Base-by-base conservation (phyloP, 2,797 vertebrate genomes). In the Macroramphosus scolopax region DNA sequence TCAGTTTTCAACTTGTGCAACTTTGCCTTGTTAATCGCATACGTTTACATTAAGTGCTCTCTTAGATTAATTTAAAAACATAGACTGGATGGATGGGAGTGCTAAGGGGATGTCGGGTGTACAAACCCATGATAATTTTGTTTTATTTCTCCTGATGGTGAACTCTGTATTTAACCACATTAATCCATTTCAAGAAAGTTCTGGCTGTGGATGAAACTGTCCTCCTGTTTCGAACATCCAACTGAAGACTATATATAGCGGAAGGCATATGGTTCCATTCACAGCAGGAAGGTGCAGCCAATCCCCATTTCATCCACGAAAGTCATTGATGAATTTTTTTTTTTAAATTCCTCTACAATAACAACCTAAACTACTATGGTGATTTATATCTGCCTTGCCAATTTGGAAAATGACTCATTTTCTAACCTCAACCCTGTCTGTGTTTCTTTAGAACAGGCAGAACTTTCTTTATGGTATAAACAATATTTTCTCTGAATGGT, bases 401-500 rank as follows among this genome's bases (percentile, higher is more conserved):
- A 67, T 81, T 63, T 50, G 51, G 51, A 71, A 68, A 66, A 46
- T 47, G 0, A 14, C 34, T 57, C 34, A n/a, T 14, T 50, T 16
- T 60, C 51, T 20, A 33, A 39, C 18, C 51, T 63, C 39, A 37
- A 47, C 37, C 30, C 38, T 45, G 55, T 8, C 62, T 42, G 32
- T 14, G 42, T 47, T 51, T 50, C 24, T 51, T 52, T 57, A 16
- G 53, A 57, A 17, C 9, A 35, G 26, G 17, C 17, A 18, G 16
- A 32, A 30, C 2, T 28, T 24, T 64, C 65, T 59, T 61, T 50
- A 36, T 63, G 30, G 56, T 52, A 68, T 71, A 69, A 83, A 74
- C 53, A 72, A 60, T 35, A 51, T 49, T 70, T 72, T 73, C 55
- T 64, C 40, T 49, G 48, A 78, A 78, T 63, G 63, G 54, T 68